phyloP scores from a whole-genome alignment of 2,888 invertebrate species.

The Phortica okadai region DNA sequence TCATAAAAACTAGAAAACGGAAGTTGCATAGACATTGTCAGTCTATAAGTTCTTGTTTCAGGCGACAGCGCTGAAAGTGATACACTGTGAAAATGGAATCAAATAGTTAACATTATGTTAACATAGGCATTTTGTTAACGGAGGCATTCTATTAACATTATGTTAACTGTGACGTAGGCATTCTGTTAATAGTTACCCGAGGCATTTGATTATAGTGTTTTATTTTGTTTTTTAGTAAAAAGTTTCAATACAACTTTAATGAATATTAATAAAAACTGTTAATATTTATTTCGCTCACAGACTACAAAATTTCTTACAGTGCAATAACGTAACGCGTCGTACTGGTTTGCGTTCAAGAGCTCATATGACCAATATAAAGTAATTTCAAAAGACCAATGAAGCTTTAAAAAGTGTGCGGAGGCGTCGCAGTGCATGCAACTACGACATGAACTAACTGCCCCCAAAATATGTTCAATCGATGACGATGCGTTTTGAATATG shows the following conservation, averaged over 20 bases:
- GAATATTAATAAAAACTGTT: too few relatives aligned
- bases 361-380: slow-evolving; percentile 43
- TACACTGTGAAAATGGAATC: slow-evolving; percentile 20
- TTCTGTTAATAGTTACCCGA: too few relatives aligned
- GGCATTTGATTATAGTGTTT: too few relatives aligned
- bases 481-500: slow-evolving; percentile 64
- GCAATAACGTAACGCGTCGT: slow-evolving; percentile 31
- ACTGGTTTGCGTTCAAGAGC: slow-evolving; percentile 36
- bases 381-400: slow-evolving; percentile 15
- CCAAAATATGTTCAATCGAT: slow-evolving; percentile 41
- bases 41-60: slow-evolving; percentile 35
- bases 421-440: slow-evolving; percentile 13
- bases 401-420: slow-evolving; percentile 12
- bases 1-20: slow-evolving; percentile 48
- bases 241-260: too few relatives aligned
- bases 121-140: too few relatives aligned
- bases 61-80: not conserved
- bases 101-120: not conserved
- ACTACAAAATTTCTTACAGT: slow-evolving; percentile 37
- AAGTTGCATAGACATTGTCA: slow-evolving; percentile 60
- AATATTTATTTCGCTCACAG: too few relatives aligned
- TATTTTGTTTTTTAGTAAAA: too few relatives aligned
- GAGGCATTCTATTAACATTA: too few relatives aligned
- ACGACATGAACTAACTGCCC: slow-evolving; percentile 19
- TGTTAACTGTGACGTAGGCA: too few relatives aligned